Conservation (phyloP, 2,797 vertebrate genomes). For the Falco peregrinus region DNA sequence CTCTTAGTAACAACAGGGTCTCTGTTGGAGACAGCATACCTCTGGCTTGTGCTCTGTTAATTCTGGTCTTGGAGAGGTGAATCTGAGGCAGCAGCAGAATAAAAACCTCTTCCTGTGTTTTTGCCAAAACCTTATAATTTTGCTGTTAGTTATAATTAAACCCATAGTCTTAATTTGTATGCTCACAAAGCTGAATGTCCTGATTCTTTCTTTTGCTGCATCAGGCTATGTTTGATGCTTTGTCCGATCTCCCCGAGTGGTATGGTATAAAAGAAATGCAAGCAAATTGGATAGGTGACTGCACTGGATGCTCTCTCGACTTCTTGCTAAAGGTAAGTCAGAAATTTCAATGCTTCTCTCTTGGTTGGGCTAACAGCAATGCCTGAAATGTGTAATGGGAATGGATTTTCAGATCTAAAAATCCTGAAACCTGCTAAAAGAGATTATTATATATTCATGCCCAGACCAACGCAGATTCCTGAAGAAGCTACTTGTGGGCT, state of each 20-base stretch:
- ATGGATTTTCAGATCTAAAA: not conserved
- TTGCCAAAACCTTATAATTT: not conserved
- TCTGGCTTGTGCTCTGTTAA: not conserved
- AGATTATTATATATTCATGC: not conserved
- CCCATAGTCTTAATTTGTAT: not conserved
- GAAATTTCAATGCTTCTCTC: not conserved
- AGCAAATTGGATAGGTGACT: conserved; percentile 97
- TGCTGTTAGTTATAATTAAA: not conserved
- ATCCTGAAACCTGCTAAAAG: not conserved
- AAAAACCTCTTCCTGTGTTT: not conserved
- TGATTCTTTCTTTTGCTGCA: not conserved
- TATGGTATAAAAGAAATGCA: conserved; percentile 98
- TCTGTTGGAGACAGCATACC: not conserved
- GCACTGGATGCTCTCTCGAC: conserved; percentile 90
- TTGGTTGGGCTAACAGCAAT: not conserved
- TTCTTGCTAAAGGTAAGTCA: conserved; percentile 88
- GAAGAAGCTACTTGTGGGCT: not conserved
- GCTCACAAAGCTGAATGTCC: not conserved
- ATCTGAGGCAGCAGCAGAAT: not conserved
- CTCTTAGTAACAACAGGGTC: not conserved
- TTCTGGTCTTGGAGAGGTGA: not conserved
- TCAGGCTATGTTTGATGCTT: conserved; percentile 88
- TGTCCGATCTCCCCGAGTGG: conserved; percentile 93
- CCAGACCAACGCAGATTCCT: not conserved
- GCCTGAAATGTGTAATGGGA: not conserved